Base-by-base conservation (phyloP, 2,888 invertebrate genomes). In the Eueremaeus valkanovi region DNA sequence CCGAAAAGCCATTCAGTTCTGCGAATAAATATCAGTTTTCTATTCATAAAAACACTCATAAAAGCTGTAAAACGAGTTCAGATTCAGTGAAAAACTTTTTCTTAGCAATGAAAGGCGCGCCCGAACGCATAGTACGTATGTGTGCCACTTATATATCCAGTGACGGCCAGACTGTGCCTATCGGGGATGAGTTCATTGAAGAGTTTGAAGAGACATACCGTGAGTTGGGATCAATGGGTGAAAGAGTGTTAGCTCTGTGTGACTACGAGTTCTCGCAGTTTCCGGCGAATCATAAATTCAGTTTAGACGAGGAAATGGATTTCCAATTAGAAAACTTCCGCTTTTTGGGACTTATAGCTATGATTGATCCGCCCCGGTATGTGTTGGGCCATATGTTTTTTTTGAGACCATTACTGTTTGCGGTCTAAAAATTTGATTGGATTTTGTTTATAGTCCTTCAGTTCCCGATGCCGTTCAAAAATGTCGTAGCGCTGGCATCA, bases 221-320 rank as follows among this genome's bases (percentile, higher is more conserved):
- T 75, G 90, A 90, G 82, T 83, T 95, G 75, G 93, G 92, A 75
- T 90, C 90, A 79, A 88, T 91, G 83, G 94, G 93, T 31, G 93
- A 94, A 83, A 87, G 93, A 76, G 92, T 94, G 0, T 78, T 80
- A 42, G 78, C 63, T 27, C 81, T 81, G 77, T 81, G 81, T 77
- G 80, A 81, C 76, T 75, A 73, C 18, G 74, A 79, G 21, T 75
- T 81, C 45, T 80, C 80, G 16, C 73, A 80, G 27, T 81, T 74
- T 66, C 81, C 80, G n/a, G 27, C 75, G 31, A 79, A 78, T 61
- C 80, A 78, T 76, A 74, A 77, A 16, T 81, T 82, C 74, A 79
- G 82, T 78, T 73, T 82, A 36, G 84, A 84, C 75, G 82, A 83
- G 31, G 79, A 80, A 40, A 83, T 83, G 24, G 75, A 75, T 77